Conservation (phyloP, 2,113 vertebrate genomes). For the Microcebus murinus region DNA sequence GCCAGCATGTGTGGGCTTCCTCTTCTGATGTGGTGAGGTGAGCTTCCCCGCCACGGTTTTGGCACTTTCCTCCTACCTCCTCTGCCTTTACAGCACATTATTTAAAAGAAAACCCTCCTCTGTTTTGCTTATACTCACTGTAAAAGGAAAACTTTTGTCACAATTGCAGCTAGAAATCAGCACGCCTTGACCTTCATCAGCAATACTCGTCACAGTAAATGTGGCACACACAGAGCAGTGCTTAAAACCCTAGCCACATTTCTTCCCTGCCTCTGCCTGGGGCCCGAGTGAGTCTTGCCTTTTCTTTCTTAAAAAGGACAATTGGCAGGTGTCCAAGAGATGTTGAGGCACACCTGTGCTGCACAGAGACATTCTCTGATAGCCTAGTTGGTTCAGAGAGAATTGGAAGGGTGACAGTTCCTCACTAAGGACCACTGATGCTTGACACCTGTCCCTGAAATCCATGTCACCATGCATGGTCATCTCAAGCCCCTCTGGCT, state of each 20-base stretch:
- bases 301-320: background rate
- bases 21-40: background rate
- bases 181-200: background rate
- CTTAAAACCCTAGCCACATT: background rate
- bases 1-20: background rate
- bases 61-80: background rate
- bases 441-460: background rate
- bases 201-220: background rate
- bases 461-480: background rate
- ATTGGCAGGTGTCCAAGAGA: background rate
- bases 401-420: accelerated
- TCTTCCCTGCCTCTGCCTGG: background rate
- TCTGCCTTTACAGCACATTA: background rate
- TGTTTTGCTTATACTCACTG: background rate
- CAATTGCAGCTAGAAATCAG: background rate
- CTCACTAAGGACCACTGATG: accelerated
- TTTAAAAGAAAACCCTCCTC: background rate
- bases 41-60: accelerated
- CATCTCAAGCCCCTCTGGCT: background rate
- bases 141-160: background rate
- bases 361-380: background rate
- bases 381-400: too few species aligned
- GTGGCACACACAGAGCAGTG: accelerated
- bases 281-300: background rate
- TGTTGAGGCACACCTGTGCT: background rate